These are phyloP conservation scores for Catagonus wagneri DNA, from an alignment of 2,113 vertebrate species.

Conservation along the genomic window DNA sequence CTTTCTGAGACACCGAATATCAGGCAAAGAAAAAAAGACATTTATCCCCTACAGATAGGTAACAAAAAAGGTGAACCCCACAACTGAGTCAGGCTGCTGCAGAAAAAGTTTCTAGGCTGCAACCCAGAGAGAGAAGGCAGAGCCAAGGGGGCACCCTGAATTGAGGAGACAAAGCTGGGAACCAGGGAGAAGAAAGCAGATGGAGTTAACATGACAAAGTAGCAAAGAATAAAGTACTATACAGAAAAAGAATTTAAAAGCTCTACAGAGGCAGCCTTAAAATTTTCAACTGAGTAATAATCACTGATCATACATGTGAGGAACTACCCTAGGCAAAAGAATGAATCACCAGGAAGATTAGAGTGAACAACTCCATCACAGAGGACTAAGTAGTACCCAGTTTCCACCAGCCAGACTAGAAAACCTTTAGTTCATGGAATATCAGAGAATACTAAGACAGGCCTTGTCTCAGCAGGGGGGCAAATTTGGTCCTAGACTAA, in stretches of 20 bases:
- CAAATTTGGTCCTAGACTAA: neutral
- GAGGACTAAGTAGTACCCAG: neutral
- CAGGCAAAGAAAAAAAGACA: neutral
- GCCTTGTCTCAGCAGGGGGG: neutral
- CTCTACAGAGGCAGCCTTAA: neutral
- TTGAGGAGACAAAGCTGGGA: slow-evolving; percentile 1
- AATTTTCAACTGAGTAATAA: neutral
- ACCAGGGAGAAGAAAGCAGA: neutral
- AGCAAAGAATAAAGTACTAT: neutral
- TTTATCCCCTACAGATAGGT: slow-evolving; percentile 7
- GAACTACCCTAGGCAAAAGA: neutral
- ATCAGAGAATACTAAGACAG: neutral
- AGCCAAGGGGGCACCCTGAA: neutral
- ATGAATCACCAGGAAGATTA: neutral
- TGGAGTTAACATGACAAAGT: neutral
- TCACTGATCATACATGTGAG: neutral
- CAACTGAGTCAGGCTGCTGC: neutral
- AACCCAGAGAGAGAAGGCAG: neutral
- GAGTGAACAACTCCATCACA: neutral
- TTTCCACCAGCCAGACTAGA: neutral
- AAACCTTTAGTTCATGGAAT: too few species aligned
- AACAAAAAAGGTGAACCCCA: neutral
- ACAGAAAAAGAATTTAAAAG: neutral
- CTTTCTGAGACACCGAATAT: neutral
- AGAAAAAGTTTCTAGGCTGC: neutral